Evolutionary conservation across 2,797 vertebrate genomes (phyloP).

Genomic region (Cynodonichthys magdalenae): DNA sequence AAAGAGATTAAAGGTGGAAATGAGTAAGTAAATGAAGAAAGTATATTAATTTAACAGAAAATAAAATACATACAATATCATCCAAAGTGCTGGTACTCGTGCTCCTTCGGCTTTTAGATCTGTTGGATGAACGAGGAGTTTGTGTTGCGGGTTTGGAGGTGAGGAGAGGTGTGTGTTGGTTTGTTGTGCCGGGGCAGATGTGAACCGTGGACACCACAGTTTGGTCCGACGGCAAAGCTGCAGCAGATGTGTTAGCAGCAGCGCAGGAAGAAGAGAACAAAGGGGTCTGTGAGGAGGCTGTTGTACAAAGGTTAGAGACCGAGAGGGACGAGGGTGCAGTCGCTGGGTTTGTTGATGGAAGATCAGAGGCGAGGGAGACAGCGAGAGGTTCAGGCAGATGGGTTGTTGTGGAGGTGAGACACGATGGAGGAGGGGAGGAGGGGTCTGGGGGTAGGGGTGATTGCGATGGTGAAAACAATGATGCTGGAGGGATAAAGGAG

Average conservation of each 20-base stretch:
- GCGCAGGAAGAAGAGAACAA: slow-evolving; percentile 55
- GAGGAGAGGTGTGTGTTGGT: slow-evolving; percentile 25
- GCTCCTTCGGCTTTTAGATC: slow-evolving; percentile 80
- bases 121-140: slow-evolving; percentile 45
- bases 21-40: background rate
- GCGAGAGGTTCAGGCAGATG: slow-evolving; percentile 46
- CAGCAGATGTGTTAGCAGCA: slow-evolving; percentile 39
- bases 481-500: slow-evolving; percentile 77
- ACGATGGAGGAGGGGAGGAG: slow-evolving; percentile 39
- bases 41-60: background rate
- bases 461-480: slow-evolving; percentile 53
- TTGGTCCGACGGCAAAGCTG: slow-evolving; percentile 25
- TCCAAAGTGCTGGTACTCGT: slow-evolving; percentile 82
- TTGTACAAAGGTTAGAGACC: slow-evolving; percentile 46
- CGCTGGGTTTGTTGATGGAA: slow-evolving; percentile 61
- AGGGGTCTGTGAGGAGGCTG: slow-evolving; percentile 70
- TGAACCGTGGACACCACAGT: slow-evolving; percentile 28
- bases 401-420: slow-evolving; percentile 43
- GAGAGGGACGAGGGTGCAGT: slow-evolving; percentile 39
- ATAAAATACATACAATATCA: slow-evolving; percentile 84
- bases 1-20: slow-evolving; percentile 24
- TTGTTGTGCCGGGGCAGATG: slow-evolving; percentile 32
- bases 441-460: slow-evolving; percentile 28
- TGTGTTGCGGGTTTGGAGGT: slow-evolving; percentile 29
- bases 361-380: slow-evolving; percentile 53